Base-by-base conservation (phyloP, 1,140 invertebrate genomes). In the Pogonus chalceus region DNA sequence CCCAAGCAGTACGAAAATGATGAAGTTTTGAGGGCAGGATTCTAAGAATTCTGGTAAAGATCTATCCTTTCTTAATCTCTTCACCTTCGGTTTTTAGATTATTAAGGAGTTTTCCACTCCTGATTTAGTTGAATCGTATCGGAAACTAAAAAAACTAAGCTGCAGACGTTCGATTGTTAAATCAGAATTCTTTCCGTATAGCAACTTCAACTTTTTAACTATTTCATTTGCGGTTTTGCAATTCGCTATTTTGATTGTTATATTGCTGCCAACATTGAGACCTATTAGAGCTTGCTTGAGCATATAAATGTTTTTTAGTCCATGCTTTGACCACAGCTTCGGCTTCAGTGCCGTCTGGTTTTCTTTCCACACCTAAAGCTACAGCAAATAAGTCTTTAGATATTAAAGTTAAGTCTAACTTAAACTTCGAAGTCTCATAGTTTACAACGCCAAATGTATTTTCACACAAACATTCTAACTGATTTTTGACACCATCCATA, bases 101-200 rank as follows among this genome's bases (percentile, higher is more conserved):
- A 49, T 21, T 21, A 26, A 9, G n/a, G 2, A 55, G 46, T 58
- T 37, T 58, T 50, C 22, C 49, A 23, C 14, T 20, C 46, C 12
- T 31, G 47, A 21, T 56, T n/a, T 53, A 20, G 20, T 35, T 26
- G 16, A 24, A 35, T 58, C 24, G 39, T 53, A 58, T 23, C 49
- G 0, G 49, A 12, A 58, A 22, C 49, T 22, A 58, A 56, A 58
- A 46, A 56, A 56, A 14, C 20, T 21, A 20, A 53, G 49, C 31
- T 56, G 54, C 20, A 58, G 51, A 18, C 54, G 49, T 52, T 58
- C 56, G 1, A 54, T 20, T 20, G 48, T 35, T 21, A 57, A 23
- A 21, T 56, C 56, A 47, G 49, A 52, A 43, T 58, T 58, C 22
- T 55, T 58, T 23, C 48, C 47, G 51, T 58, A 58, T 39, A 57